Conservation (phyloP, 2,888 invertebrate genomes). For the Stenchaetothrips biformis region DNA sequence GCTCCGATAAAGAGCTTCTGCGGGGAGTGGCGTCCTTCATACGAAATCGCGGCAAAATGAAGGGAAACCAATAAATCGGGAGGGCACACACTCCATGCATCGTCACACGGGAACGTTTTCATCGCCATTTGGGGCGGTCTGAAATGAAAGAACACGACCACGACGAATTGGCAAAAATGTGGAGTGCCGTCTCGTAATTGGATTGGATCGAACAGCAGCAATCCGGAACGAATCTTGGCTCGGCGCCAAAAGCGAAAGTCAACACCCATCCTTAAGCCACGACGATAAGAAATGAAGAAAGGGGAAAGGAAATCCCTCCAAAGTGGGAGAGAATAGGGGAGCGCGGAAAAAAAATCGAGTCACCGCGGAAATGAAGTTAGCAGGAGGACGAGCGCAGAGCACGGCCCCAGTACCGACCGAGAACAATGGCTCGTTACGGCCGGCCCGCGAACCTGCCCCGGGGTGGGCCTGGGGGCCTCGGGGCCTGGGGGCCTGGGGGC, state of each 20-base stretch:
- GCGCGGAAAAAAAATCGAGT: background rate
- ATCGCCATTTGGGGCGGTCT: too few species aligned
- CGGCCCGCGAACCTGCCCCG: background rate
- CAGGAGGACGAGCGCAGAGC: background rate
- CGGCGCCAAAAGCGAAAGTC: background rate
- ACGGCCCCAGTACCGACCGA: background rate
- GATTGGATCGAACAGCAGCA: conserved; percentile 2
- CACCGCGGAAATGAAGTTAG: conserved; percentile 12
- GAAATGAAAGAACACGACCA: background rate
- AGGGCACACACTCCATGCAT: background rate
- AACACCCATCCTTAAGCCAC: background rate
- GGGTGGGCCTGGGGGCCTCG: background rate
- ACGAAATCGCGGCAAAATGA: background rate
- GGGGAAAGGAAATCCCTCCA: conserved; percentile 4
- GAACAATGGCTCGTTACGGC: conserved; percentile 10
- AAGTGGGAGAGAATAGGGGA: background rate
- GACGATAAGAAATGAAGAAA: conserved; percentile 7
- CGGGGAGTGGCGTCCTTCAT: background rate
- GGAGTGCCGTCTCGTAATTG: background rate
- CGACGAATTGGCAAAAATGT: background rate
- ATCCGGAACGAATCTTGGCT: background rate
- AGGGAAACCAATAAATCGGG: background rate
- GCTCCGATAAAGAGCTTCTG: background rate
- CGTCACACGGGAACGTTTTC: background rate
- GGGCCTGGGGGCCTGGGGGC: background rate